Evolutionary conservation across 2,888 invertebrate genomes (phyloP), one percentile per base, ranked within the genome.

Genomic region (Bimastos eiseni): DNA sequence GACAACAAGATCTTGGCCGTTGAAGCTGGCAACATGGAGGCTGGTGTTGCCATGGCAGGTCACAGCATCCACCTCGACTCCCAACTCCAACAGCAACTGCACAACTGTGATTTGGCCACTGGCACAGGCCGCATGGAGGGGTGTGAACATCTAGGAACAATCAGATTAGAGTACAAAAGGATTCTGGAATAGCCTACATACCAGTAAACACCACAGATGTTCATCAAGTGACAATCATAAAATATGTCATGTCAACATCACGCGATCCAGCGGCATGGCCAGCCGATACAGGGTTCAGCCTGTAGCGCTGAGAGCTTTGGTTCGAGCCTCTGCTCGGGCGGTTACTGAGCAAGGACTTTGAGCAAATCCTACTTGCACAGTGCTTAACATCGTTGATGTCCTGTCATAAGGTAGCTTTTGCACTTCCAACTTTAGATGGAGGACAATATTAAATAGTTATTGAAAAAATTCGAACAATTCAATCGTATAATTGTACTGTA

Each of bases 121-220:
- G 55, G 96, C 96, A 13, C 96, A 96, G 6, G 96, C 96, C 24
- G 96, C 96, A 93, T 97, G 96, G 90, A 97, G 94, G 0, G 97
- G 96, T 11, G 96, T 96, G 93, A 96, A 96, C 93, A 95, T 94
- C 95, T 95, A 93, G 0, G 91, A 90, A 89, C 36, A 38, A 90
- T n/a, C 44, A 89, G 33, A 36, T 83, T 89, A 24, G 34, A 70
- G 4, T 19, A 89, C 6, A n/a, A n/a, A n/a, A n/a, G n/a, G n/a
- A n/a, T n/a, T n/a, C n/a, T n/a, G n/a, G n/a, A n/a, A n/a, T n/a
- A 49, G 13, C 30, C 33, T 89, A 24, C 89, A 89, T 38, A 38
- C 37, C 30, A 49, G 34, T 21, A 88, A 24, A 88, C 6, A 19
- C 2, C n/a, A n/a, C 34, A 15, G 86, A 86, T 34, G 36, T 21